Percentiles rank a stretch among this genome's conserved stretches.
Evolutionary conservation across 2,113 vertebrate species (phyloP).

Genomic region (Percopsis transmontana): DNA sequence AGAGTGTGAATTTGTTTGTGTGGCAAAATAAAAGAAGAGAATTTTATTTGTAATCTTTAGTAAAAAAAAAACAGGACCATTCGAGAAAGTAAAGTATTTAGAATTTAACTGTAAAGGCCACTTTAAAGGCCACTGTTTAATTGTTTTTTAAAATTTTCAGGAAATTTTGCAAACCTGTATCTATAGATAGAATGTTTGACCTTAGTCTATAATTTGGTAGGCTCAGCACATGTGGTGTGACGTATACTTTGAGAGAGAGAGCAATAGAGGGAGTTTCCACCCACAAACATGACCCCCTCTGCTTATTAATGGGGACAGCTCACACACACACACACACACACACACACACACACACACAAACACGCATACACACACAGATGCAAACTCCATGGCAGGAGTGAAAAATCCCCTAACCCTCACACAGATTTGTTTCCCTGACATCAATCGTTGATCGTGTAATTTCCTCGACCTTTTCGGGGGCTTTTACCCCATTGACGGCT

Average conservation of each 20-base stretch:
- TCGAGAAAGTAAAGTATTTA: too few species aligned
- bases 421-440: conserved; percentile 70
- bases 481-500: conserved; percentile 52
- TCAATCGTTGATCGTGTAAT: conserved; percentile 72
- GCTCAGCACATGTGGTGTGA: conserved; percentile 32
- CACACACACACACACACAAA: not conserved
- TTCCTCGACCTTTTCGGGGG: conserved; percentile 59
- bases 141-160: too few species aligned
- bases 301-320: conserved; percentile 60
- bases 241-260: conserved; percentile 22
- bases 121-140: too few species aligned
- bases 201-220: conserved; percentile 40
- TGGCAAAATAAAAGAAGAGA: conserved; percentile 66
- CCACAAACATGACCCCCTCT: conserved; percentile 54
- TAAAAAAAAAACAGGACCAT: too few species aligned
- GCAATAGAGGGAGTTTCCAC: conserved; percentile 42
- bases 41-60: conserved; percentile 49
- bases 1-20: conserved; percentile 81
- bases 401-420: conserved; percentile 58
- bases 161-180: too few species aligned
- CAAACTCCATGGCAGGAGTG: conserved; percentile 40
- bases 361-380: conserved; percentile 6
- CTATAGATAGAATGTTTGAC: not conserved
- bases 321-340: conserved; percentile 11
- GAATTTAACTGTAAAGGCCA: too few species aligned